Evolutionary conservation across 2,797 vertebrate species (phyloP).

Genomic region (Schizopygopsis pylzovi): DNA sequence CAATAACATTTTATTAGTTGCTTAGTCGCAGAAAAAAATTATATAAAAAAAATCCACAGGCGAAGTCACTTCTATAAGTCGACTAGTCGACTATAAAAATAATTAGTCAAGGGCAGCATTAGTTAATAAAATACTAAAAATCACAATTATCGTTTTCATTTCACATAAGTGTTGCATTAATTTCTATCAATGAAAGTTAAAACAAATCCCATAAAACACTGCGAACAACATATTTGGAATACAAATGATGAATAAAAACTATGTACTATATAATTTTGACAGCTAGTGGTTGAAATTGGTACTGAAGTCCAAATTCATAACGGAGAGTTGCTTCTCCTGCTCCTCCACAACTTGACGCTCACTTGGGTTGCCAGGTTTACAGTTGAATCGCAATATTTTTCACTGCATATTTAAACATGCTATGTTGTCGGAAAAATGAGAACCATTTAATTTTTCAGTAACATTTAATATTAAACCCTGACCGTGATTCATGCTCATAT

Average conservation of each 20-base stretch:
- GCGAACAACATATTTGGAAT: background rate
- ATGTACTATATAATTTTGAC: background rate
- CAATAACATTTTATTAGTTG: too few relatives aligned
- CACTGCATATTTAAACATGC: background rate
- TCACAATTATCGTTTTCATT: too few relatives aligned
- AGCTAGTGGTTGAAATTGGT: background rate
- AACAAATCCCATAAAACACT: background rate
- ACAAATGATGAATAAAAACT: background rate
- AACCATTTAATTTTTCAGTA: background rate
- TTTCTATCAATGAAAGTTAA: too few relatives aligned
- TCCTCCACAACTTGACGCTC: background rate
- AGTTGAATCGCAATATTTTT: background rate
- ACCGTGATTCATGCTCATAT: background rate
- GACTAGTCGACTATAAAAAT: too few relatives aligned
- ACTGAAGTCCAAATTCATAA: background rate
- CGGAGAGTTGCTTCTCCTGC: background rate
- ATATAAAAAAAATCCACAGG: too few relatives aligned
- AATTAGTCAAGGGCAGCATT: too few relatives aligned
- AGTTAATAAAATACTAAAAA: background rate
- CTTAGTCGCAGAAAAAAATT: too few relatives aligned
- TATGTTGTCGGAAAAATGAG: background rate
- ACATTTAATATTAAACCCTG: background rate
- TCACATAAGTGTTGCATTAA: too few relatives aligned
- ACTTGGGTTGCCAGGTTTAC: background rate
- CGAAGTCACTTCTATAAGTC: too few relatives aligned